phyloP scores from a whole-genome alignment of 1,140 invertebrate species.

The Zaprionus kolodkinae region DNA sequence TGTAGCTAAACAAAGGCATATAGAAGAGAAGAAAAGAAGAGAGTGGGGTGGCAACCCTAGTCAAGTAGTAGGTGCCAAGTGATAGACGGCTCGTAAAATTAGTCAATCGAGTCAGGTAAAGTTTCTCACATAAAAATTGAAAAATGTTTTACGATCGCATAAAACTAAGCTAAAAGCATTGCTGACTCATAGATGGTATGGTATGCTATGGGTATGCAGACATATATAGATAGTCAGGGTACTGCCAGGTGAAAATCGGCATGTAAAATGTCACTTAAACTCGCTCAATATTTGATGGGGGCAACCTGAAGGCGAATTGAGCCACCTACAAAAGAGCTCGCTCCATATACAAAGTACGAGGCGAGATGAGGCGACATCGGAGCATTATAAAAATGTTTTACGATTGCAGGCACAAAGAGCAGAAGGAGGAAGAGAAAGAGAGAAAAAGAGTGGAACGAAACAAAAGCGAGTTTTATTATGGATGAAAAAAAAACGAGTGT shows the following conservation, averaged over 20 bases:
- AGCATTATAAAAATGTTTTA: slow-evolving; percentile 80
- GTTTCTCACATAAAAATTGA: slow-evolving; percentile 38
- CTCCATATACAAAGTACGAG: slow-evolving; percentile 18
- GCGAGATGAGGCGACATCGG: slow-evolving; percentile 46
- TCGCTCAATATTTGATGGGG: slow-evolving; percentile 74
- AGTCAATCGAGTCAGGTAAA: slow-evolving; percentile 28
- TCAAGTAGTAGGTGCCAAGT: slow-evolving; percentile 24
- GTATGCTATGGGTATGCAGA: too few species aligned
- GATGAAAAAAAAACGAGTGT: not conserved
- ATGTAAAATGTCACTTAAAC: slow-evolving; percentile 79
- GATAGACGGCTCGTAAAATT: slow-evolving; percentile 35
- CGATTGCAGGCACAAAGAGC: slow-evolving; percentile 57
- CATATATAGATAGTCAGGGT: not conserved
- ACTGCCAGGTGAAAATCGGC: slow-evolving; percentile 54
- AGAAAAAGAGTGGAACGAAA: slow-evolving; percentile 45
- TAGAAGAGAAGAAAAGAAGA: not conserved
- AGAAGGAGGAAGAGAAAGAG: slow-evolving; percentile 22
- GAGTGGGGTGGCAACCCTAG: not conserved
- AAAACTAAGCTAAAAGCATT: slow-evolving; percentile 50
- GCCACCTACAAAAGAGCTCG: slow-evolving; percentile 58
- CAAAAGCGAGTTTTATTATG: slow-evolving; percentile 75
- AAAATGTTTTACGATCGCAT: slow-evolving; percentile 42
- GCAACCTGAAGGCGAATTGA: slow-evolving; percentile 56
- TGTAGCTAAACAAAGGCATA: slow-evolving; percentile 38
- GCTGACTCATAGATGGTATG: slow-evolving; percentile 29